phyloP scores from a whole-genome alignment of 2,797 vertebrate genomes.

The Onychomys leucogaster region DNA sequence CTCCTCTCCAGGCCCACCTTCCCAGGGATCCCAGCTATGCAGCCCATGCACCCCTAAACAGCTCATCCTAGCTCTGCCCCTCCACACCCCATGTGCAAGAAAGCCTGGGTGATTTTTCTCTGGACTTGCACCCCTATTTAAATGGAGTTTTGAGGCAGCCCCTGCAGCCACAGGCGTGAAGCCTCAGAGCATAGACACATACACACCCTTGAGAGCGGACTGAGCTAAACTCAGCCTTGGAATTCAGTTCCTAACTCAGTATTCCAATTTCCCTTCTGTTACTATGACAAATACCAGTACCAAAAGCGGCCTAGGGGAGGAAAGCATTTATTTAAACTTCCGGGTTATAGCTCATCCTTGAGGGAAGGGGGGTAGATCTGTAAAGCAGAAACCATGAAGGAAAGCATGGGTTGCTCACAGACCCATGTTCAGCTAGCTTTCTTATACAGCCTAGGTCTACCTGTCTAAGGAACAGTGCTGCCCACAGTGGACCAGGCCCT shows the following conservation, averaged over 20 bases:
- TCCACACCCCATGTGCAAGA: background rate
- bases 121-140: background rate
- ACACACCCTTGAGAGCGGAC: rapidly evolving
- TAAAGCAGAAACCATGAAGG: background rate
- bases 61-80: background rate
- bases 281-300: background rate
- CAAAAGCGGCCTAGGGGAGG: background rate
- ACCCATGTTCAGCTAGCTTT: background rate
- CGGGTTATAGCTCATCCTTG: background rate
- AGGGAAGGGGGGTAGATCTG: background rate
- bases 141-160: background rate
- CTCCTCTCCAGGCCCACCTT: background rate
- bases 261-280: background rate
- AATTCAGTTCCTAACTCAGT: background rate
- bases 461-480: background rate
- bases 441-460: background rate
- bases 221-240: background rate
- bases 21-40: background rate
- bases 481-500: background rate
- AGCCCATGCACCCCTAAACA: background rate
- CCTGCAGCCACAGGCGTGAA: background rate
- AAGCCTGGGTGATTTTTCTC: background rate
- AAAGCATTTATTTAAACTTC: background rate
- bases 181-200: background rate
- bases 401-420: background rate